Base-by-base conservation (phyloP, 92 coral and sea anemone genomes). In the Metridium senile region DNA sequence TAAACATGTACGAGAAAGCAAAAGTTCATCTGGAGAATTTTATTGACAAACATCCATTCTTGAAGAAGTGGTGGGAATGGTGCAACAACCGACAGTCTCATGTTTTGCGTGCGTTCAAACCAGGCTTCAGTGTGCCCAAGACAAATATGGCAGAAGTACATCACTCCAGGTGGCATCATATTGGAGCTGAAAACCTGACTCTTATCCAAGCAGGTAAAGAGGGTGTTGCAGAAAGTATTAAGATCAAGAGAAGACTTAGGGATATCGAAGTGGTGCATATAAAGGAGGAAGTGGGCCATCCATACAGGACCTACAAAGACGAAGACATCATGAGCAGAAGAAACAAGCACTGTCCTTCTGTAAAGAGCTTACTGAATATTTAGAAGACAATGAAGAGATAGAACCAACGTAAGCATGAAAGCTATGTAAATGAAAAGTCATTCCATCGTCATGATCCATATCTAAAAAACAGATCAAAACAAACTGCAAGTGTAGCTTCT, bases 401-500 rank as follows among this genome's bases (percentile, higher is more conserved):
- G n/a, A n/a, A n/a, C n/a, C n/a, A n/a, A n/a, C n/a, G n/a, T n/a
- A n/a, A n/a, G n/a, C n/a, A n/a, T n/a, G n/a, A n/a, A n/a, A n/a
- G n/a, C n/a, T n/a, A n/a, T n/a, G n/a, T 86, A 49, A 80, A 86
- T 71, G 86, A 86, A 79, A 61, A 61, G 16, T 61, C 83, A 69
- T 62, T 71, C 46, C 90, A 86, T 75, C 78, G 86, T 28, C 81
- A 86, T 32, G 82, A 85, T 76, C 86, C 86, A n/a, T n/a, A n/a
- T n/a, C n/a, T n/a, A n/a, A n/a, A n/a, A n/a, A n/a, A n/a, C n/a
- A n/a, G n/a, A n/a, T n/a, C n/a, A n/a, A n/a, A n/a, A n/a, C n/a
- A n/a, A n/a, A n/a, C n/a, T n/a, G n/a, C n/a, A n/a, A n/a, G n/a
- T n/a, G n/a, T n/a, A n/a, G n/a, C 61, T 20, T 10, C 61, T 54